Evolutionary conservation across 2,113 vertebrate species (phyloP), one percentile per base, ranked within the genome.

Genomic region (Zosterops hypoxanthus): DNA sequence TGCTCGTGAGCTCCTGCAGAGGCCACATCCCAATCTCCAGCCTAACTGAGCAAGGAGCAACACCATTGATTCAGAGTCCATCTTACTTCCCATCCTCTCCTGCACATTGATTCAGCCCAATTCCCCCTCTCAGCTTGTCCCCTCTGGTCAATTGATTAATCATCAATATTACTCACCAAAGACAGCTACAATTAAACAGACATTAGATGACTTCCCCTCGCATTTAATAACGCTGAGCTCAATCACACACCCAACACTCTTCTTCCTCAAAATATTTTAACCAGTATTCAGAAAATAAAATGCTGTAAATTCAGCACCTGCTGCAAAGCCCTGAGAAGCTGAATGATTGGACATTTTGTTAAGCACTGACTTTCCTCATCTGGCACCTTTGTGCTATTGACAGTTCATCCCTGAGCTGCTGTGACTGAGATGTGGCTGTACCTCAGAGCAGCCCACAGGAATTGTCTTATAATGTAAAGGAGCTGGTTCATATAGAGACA

Each of bases 181-280:
- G 92, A 94, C 93, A 95, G 78, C 70, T 84, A 46, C 88, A 96
- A 92, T 97, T 97, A 96, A 95, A 93, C 78, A 90, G 83, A 90
- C 68, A 78, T 90, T 86, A 96, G 86, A 93, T 88, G 69, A 49
- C 90, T 96, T 95, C 92, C 82, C 63, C 66, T 95, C 8, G 0
- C 31, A 5, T 97, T 94, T 96, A 84, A 92, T 92, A 96, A 71
- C 3, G 11, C 79, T 8, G 59, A 73, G 69, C 69, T 94, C 75
- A 53, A 33, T 70, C 68, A 76, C 28, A 55, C 39, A 60, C 36
- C 28, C 59, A 75, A 46, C 13, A 18, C 22, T 93, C 88, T 44
- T 63, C 82, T 95, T 75, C 82, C 75, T 90, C 33, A 49, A 56
- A 66, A 86, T 64, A 59, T 52, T 87, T 85, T 84, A 80, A 75